Evolutionary conservation across 2,797 vertebrate genomes (phyloP), one percentile per base, ranked within the genome.

Genomic region (Harpagifer antarcticus): DNA sequence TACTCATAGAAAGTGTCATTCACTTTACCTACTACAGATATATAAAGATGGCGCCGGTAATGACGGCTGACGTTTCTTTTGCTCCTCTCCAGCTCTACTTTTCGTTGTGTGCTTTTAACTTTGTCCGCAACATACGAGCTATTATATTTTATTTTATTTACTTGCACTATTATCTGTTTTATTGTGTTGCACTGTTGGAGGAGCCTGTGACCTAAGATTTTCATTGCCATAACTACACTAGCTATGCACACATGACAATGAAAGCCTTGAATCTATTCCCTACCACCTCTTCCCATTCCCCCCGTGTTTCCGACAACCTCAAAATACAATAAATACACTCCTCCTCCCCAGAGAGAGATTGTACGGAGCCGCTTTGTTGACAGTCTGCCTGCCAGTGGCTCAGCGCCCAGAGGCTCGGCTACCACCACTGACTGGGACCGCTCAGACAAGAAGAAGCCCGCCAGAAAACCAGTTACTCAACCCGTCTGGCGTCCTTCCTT

Each of bases 311-410:
- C 44, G 47, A 48, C 65, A 56, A 79, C 67, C 74, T 5, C 37
- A 43, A 71, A 58, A 74, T 82, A 86, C 58, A 52, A 79, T 73
- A 60, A 68, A 71, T 73, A 54, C 76, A 72, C 86, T 69, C 68
- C 57, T 31, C 62, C 56, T 60, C 78, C 72, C 76, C 40, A 40
- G 68, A 82, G 80, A 79, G 55, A 40, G 54, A 68, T 69, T 50
- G 74, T 70, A 54, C 43, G 43, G 63, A 66, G 69, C 71, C 31
- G 79, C 72, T 71, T 76, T 85, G 83, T 86, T 87, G 85, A 87
- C 82, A 83, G 67, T 52, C 76, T 70, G 83, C 74, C 80, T 76
- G 83, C 72, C 75, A 37, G 77, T 84, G 89, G 85, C 83, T 78
- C 61, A 0, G 16, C 69, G 87, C 84, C 90, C 72, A 19, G 75